Base-by-base conservation (phyloP, 1,140 invertebrate genomes). In the Drosophila lacertosa region DNA sequence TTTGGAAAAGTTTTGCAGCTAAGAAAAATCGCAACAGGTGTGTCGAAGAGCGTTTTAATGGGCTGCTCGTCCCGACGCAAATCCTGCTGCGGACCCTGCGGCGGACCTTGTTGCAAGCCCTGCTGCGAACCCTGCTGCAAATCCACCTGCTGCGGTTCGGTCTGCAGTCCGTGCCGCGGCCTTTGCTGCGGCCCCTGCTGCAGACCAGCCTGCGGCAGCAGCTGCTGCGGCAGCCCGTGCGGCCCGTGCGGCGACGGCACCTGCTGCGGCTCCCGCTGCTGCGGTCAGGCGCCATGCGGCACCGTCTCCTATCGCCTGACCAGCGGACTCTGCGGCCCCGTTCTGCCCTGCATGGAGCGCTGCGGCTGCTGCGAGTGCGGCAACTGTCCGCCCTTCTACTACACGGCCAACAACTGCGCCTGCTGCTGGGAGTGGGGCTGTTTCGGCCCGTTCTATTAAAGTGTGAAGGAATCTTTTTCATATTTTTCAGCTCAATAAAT, bases 401-500 rank as follows among this genome's bases (percentile, higher is more conserved):
- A 40, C 42, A 77, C 69, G 54, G 29, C 54, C 45, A 77, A 86
- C 50, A 71, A 29, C 1, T 86, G 74, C 66, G 50, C 40, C 20
- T 51, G 75, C 57, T 86, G 82, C 70, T 75, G 33, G 37, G 81
- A 86, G 51, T 82, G 74, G 65, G 77, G 82, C 51, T 63, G 66
- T 45, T 88, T 63, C n/a, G 81, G 82, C 10, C 81, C 81, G 5
- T 62, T 63, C 20, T 88, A 88, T 54, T 86, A 84, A 35, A 51
- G 58, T 69, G 63, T 64, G 40, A 55, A 67, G 42, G 33, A 80
- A 57, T n/a, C 48, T 58, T 63, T 84, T 65, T 35, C 7, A 73
- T 72, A 75, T 50, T 67, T 83, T 65, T 70, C 58, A 74, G 50
- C 32, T 68, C 80, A 83, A 75, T 79, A 83, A 86, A 84, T 86